Conservation (phyloP, 2,888 invertebrate genomes). For the Agelastica alni region DNA sequence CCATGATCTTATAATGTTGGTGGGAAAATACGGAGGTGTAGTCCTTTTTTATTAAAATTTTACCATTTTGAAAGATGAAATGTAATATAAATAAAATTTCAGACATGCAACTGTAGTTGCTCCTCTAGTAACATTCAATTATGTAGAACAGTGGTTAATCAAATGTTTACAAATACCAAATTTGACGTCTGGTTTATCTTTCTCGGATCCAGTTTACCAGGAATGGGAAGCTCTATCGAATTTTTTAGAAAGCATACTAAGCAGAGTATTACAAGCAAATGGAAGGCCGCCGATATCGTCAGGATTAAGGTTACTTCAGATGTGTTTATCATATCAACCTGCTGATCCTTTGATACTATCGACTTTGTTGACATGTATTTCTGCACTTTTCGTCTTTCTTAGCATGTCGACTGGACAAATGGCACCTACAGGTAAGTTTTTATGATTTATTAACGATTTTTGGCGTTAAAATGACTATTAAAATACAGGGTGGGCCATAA, state of each 20-base stretch:
- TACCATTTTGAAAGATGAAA: too few relatives aligned
- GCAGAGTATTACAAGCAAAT: conserved; percentile 72
- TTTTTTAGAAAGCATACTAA: conserved; percentile 82
- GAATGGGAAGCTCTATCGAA: conserved; percentile 84
- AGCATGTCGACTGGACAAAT: conserved; percentile 85
- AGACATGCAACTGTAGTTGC: conserved; percentile 80
- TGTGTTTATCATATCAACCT: conserved; percentile 76
- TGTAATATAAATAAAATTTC: too few relatives aligned
- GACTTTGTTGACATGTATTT: conserved; percentile 86
- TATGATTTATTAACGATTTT: too few relatives aligned
- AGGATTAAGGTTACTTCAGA: conserved; percentile 77
- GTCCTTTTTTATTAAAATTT: neutral
- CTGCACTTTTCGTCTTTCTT: conserved; percentile 88
- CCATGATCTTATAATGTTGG: too few relatives aligned
- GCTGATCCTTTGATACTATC: conserved; percentile 82
- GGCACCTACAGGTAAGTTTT: conserved; percentile 55
- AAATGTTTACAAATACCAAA: conserved; percentile 66
- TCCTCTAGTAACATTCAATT: conserved; percentile 80
- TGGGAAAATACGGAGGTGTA: too few relatives aligned
- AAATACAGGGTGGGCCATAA: too few relatives aligned
- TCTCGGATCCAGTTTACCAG: conserved; percentile 70
- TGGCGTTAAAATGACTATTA: too few relatives aligned
- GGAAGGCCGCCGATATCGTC: conserved; percentile 76
- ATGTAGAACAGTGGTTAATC: conserved; percentile 82
- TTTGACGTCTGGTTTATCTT: conserved; percentile 51